Evolutionary conservation across 2,888 invertebrate species (phyloP).

Genomic region (Hypercompe scribonia): DNA sequence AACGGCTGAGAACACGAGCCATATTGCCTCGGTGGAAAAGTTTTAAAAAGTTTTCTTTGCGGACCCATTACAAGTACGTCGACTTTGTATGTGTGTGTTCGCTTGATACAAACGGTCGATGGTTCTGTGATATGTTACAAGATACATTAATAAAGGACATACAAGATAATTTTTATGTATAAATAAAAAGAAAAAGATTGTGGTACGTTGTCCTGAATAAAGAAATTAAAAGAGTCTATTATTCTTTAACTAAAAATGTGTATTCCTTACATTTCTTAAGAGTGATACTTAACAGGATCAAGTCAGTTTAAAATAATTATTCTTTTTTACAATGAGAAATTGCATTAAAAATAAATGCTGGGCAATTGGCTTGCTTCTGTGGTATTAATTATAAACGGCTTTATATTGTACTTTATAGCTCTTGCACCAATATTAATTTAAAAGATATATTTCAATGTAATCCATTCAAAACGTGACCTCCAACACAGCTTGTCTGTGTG

Average conservation of each 20-base stretch:
- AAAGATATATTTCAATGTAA: slow-evolving; percentile 39
- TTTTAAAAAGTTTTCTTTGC: slow-evolving; percentile 88
- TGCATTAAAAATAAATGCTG: background rate
- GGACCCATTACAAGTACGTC: slow-evolving; percentile 85
- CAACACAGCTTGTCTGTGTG: slow-evolving; percentile 61
- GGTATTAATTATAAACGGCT: background rate
- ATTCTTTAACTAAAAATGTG: background rate
- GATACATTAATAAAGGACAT: slow-evolving; percentile 38
- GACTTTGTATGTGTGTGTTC: slow-evolving; percentile 75
- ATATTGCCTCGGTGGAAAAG: slow-evolving; percentile 87
- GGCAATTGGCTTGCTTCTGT: background rate
- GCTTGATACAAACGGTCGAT: slow-evolving; percentile 81
- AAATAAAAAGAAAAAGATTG: background rate
- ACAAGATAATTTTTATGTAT: slow-evolving; percentile 20
- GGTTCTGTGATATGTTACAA: slow-evolving; percentile 61
- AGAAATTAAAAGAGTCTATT: background rate
- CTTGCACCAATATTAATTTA: background rate
- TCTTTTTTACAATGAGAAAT: too few relatives aligned
- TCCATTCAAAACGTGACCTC: slow-evolving; percentile 74
- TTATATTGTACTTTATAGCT: background rate
- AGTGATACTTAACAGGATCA: background rate
- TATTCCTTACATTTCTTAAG: too few relatives aligned
- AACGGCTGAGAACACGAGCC: slow-evolving; percentile 86
- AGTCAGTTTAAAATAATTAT: background rate
- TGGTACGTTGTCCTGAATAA: background rate